A percentile compares a stretch with the other conserved stretches of the same genome.
Conservation (phyloP, 2,888 invertebrate genomes). For the Melinaea marsaeus region DNA sequence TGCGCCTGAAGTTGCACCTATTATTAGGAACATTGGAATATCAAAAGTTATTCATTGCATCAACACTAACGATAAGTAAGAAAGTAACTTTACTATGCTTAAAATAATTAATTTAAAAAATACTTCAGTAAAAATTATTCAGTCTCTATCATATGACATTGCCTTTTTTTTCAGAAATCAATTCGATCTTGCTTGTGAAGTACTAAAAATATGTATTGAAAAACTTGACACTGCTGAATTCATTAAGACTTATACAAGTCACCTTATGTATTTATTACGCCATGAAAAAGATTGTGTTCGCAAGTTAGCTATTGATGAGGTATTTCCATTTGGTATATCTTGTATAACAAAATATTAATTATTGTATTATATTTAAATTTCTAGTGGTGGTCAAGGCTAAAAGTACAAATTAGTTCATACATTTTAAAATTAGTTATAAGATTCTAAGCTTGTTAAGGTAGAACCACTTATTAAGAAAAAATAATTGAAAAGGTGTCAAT, state of each 20-base stretch:
- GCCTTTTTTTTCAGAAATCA: conserved; percentile 66
- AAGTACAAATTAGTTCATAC: too few species aligned
- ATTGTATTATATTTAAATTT: background rate
- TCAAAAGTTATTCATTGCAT: conserved; percentile 81
- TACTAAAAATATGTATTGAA: conserved; percentile 80
- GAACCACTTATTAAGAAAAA: too few species aligned
- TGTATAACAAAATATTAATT: background rate
- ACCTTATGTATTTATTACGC: conserved; percentile 79
- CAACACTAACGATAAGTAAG: conserved; percentile 67
- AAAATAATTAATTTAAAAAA: too few species aligned
- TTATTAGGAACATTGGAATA: conserved; percentile 67
- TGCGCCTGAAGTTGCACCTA: conserved; percentile 45
- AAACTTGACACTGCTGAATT: conserved; percentile 80
- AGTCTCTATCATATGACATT: too few species aligned
- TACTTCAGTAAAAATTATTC: too few species aligned
- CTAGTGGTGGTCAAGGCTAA: too few species aligned
- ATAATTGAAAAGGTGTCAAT: background rate
- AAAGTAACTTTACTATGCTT: conserved; percentile 13
- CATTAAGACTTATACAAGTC: conserved; percentile 76
- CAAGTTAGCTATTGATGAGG: conserved; percentile 80
- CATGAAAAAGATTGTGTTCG: conserved; percentile 81
- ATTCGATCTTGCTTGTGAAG: conserved; percentile 80
- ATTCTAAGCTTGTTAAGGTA: too few species aligned
- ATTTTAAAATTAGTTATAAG: too few species aligned
- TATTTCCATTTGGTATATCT: conserved; percentile 43